Percentiles rank a stretch among this genome's conserved stretches.
Evolutionary conservation across 1,140 invertebrate genomes (phyloP).

Genomic region (Drosophila quadrilineata): DNA sequence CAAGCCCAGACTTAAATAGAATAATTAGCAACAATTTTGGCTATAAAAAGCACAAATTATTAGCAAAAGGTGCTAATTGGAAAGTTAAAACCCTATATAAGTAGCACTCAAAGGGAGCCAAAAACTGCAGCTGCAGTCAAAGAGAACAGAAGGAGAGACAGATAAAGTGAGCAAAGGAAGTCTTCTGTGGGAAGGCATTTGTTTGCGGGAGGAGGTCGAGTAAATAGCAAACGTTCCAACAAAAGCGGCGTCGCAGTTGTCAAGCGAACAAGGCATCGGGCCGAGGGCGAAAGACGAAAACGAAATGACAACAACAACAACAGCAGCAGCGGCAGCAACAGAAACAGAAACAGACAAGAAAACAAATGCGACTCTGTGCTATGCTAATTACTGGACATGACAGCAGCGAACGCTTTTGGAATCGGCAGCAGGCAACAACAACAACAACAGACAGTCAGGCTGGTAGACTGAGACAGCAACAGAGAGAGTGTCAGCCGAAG

Average conservation of each 20-base stretch:
- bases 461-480: conserved; percentile 16
- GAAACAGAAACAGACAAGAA: conserved; percentile 10
- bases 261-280: too few relatives aligned
- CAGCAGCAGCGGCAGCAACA: conserved; percentile 21
- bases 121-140: conserved; percentile 26
- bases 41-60: too few relatives aligned
- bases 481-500: too few relatives aligned
- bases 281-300: too few relatives aligned
- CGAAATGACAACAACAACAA: conserved; percentile 30
- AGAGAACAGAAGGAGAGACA: too few relatives aligned
- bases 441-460: conserved; percentile 31
- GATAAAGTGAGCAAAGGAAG: too few relatives aligned
- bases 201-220: background rate
- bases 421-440: conserved; percentile 22
- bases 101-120: too few relatives aligned
- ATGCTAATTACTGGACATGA: conserved; percentile 78
- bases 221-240: conserved; percentile 7
- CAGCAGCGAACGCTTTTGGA: conserved; percentile 55
- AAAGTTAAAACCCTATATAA: too few relatives aligned
- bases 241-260: conserved; percentile 73
- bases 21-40: too few relatives aligned
- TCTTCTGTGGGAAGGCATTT: background rate
- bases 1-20: too few relatives aligned
- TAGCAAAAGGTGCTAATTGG: too few relatives aligned
- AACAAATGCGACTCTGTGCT: conserved; percentile 56